phyloP scores from a whole-genome alignment of 2,888 invertebrate genomes.

The Acanthococcus lagerstroemiae region DNA sequence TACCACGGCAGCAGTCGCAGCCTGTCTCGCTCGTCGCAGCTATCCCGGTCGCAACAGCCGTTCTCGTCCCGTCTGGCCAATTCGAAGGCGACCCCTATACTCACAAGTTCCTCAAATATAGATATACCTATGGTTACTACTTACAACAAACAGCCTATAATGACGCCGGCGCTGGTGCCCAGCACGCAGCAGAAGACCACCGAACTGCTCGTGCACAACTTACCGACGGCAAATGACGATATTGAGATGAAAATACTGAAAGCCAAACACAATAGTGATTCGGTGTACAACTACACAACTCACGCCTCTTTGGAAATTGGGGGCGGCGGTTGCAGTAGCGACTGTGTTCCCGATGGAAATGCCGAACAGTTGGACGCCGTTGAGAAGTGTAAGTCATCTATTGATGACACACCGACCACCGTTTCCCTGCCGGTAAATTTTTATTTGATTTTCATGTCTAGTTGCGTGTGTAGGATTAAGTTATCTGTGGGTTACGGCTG shows the following conservation, averaged over 20 bases:
- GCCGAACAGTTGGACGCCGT: too few species aligned
- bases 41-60: conserved; percentile 17
- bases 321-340: not conserved
- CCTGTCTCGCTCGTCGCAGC: conserved; percentile 4
- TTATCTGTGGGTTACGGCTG: too few species aligned
- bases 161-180: conserved; percentile 22
- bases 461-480: too few species aligned
- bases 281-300: conserved; percentile 17
- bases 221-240: not conserved
- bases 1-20: conserved; percentile 19
- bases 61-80: conserved; percentile 12
- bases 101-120: conserved; percentile 28
- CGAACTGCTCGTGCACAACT: not conserved
- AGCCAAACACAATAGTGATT: not conserved
- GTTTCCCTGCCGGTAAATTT: too few species aligned
- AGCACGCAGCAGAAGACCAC: conserved; percentile 5
- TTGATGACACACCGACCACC: too few species aligned
- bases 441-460: too few species aligned
- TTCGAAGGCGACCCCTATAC: conserved; percentile 9
- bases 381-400: too few species aligned
- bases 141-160: conserved; percentile 26
- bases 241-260: conserved; percentile 22
- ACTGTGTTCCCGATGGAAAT: too few species aligned
- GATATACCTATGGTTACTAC: conserved; percentile 30
- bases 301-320: conserved; percentile 21